Evolutionary conservation across 1,140 invertebrate species (phyloP).

Genomic region (Zaprionus lachaisei): DNA sequence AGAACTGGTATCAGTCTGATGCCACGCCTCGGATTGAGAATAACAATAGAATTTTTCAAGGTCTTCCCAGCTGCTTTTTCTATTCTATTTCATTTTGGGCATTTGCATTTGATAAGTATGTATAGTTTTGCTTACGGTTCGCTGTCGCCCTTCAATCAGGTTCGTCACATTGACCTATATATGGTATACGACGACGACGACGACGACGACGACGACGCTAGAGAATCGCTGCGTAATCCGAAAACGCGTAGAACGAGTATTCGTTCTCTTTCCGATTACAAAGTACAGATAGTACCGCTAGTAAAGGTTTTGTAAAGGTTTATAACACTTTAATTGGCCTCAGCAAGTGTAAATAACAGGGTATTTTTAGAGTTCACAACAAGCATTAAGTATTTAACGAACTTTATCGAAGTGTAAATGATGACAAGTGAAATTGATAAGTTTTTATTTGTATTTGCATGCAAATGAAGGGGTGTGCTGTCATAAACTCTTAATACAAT

Average conservation of each 20-base stretch:
- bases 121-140: slow-evolving; percentile 14
- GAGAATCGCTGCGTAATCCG: slow-evolving; percentile 3
- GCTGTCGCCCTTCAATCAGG: slow-evolving; percentile 28
- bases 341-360: not conserved
- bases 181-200: slow-evolving; percentile 3
- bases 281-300: slow-evolving; percentile 4
- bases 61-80: slow-evolving; percentile 22
- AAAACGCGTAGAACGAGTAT: not conserved
- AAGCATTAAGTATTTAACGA: not conserved
- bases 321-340: not conserved
- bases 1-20: slow-evolving; percentile 9
- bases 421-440: not conserved
- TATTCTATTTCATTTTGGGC: slow-evolving; percentile 23
- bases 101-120: slow-evolving; percentile 49
- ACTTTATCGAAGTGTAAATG: not conserved
- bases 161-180: slow-evolving; percentile 58
- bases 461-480: not conserved
- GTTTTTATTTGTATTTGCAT: not conserved
- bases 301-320: not conserved
- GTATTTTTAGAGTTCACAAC: not conserved
- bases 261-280: not conserved
- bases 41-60: slow-evolving; percentile 28
- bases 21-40: slow-evolving; percentile 19
- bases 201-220: not conserved
- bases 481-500: not conserved